A percentile compares a stretch with the other conserved stretches of the same genome.
Evolutionary conservation across 2,888 invertebrate genomes (phyloP).

Genomic region (Spodoptera picta): DNA sequence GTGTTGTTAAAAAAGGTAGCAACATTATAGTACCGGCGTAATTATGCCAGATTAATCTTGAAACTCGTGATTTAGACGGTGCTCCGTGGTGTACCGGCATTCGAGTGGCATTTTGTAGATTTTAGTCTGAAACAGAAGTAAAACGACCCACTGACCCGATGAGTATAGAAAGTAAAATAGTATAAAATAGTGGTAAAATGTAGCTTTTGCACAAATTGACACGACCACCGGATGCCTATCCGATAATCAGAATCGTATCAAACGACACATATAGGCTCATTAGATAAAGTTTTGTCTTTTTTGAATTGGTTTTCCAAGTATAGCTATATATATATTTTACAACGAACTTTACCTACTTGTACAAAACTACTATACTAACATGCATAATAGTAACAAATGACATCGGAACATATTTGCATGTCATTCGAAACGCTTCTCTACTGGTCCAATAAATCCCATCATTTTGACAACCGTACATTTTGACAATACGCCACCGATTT

Average conservation of each 20-base stretch:
- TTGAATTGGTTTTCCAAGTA: no score
- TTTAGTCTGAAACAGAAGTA: conserved; percentile 2
- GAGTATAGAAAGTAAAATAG: no score
- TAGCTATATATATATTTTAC: no score
- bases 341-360: no score
- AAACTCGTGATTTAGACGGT: conserved; percentile 35
- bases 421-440: conserved; percentile 39
- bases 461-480: conserved; percentile 83
- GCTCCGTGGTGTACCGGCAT: conserved; percentile 10
- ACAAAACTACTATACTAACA: no score
- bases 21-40: conserved; percentile 17
- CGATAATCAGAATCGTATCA: no score
- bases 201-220: no score
- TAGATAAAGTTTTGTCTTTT: no score
- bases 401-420: conserved; percentile 48
- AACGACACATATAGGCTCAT: no score
- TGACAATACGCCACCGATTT: conserved; percentile 81
- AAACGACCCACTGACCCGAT: no score
- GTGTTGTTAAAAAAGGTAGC: conserved; percentile 23
- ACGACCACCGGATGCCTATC: no score
- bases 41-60: conserved; percentile 40
- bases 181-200: no score
- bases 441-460: conserved; percentile 77
- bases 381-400: conserved; percentile 25
- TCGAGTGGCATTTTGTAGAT: not conserved